A percentile compares a stretch with the other conserved stretches of the same genome.
phyloP scores from a whole-genome alignment of 2,113 vertebrate genomes.

The Emydocephalus ijimae region DNA sequence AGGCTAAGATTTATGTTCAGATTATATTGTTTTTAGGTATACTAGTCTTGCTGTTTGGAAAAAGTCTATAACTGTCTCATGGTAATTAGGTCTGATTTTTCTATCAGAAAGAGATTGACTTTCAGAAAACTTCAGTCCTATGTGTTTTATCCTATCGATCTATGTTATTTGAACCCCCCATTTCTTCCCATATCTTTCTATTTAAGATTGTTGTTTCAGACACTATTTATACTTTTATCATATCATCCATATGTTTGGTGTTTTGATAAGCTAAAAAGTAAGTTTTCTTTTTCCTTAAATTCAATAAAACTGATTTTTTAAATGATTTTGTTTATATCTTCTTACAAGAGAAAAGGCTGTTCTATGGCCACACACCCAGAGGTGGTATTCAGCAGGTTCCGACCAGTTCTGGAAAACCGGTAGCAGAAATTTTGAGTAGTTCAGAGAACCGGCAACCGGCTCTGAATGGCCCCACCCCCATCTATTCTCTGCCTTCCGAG shows the following conservation, averaged over 20 bases:
- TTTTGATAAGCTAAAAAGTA: not conserved
- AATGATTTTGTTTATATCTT: not conserved
- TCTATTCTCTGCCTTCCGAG: too few species aligned
- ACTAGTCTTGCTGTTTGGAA: not conserved
- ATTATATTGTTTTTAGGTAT: not conserved
- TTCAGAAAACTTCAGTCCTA: not conserved
- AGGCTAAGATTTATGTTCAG: not conserved
- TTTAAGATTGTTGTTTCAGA: not conserved
- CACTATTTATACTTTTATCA: not conserved
- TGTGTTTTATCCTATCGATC: not conserved
- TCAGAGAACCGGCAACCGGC: too few species aligned
- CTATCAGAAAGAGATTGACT: not conserved
- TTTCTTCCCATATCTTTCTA: not conserved
- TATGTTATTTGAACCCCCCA: not conserved
- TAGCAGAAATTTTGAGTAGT: too few species aligned
- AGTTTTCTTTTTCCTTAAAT: not conserved
- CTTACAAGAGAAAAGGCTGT: not conserved
- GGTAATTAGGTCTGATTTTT: not conserved
- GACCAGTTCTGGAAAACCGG: too few species aligned
- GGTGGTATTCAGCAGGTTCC: too few species aligned
- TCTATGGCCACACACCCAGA: not conserved
- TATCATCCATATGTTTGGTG: not conserved
- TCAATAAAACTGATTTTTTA: not conserved
- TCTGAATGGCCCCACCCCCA: too few species aligned
- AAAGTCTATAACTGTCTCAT: not conserved